A percentile compares a stretch with the other conserved stretches of the same genome.
Evolutionary conservation across 2,888 invertebrate species (phyloP).

Genomic region (Cerastoderma edule): DNA sequence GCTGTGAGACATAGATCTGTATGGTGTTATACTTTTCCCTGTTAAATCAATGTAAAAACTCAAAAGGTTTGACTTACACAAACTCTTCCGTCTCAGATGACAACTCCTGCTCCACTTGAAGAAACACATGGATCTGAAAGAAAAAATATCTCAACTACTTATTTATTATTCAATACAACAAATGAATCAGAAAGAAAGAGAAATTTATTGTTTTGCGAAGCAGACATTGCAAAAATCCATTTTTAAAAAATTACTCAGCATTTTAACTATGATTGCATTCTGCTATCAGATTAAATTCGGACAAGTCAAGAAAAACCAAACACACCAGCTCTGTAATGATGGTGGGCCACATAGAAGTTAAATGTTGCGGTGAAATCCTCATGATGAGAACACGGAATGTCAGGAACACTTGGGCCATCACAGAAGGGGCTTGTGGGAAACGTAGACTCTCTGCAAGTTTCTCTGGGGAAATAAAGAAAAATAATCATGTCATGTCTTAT

Average conservation of each 20-base stretch:
- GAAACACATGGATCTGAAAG: slow-evolving; percentile 89
- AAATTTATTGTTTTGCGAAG: no score
- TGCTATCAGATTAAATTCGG: neutral
- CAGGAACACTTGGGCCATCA: slow-evolving; percentile 93
- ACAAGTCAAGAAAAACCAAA: neutral
- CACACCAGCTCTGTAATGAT: slow-evolving; percentile 94
- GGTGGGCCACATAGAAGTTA: slow-evolving; percentile 95
- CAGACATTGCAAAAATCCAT: no score
- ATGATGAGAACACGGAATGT: slow-evolving; percentile 94
- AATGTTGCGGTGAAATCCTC: slow-evolving; percentile 92
- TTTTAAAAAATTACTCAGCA: no score
- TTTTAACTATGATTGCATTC: no score
- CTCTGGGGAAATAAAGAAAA: slow-evolving; percentile 86
- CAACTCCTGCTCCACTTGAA: slow-evolving; percentile 93
- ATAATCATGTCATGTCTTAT: neutral
- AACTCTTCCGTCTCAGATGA: slow-evolving; percentile 90
- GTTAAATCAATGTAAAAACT: no score
- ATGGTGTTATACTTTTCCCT: no score
- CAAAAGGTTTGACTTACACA: slow-evolving; percentile 86
- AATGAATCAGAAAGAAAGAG: no score
- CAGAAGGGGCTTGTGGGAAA: slow-evolving; percentile 89
- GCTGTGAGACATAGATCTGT: no score
- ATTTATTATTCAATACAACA: no score
- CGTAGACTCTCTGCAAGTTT: slow-evolving; percentile 93
- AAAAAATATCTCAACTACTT: no score